These are phyloP conservation scores for Microctenopoma lineatum DNA, from an alignment of 2,797 vertebrate genomes.

Conservation along the genomic window DNA sequence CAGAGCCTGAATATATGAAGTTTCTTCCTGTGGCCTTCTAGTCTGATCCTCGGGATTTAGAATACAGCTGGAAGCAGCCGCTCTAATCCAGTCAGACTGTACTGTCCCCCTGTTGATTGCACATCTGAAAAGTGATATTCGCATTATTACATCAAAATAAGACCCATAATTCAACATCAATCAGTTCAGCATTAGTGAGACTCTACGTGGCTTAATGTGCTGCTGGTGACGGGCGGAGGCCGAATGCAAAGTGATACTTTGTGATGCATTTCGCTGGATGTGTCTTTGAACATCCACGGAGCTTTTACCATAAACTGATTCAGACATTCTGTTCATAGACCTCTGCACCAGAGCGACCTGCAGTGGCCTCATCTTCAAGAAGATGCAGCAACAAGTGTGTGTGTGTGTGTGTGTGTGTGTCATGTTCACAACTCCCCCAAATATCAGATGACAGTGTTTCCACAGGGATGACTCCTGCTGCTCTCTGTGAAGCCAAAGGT, in stretches of 20 bases:
- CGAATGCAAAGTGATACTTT: conserved; percentile 2
- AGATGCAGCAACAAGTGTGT: conserved; percentile 2
- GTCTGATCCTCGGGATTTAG: conserved; percentile 7
- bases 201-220: background rate
- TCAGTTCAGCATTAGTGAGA: background rate
- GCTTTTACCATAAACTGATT: background rate
- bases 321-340: conserved; percentile 9
- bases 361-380: conserved; percentile 25
- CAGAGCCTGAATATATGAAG: conserved; percentile 13
- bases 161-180: background rate
- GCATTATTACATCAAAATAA: conserved; percentile 11
- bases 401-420: conserved; percentile 32
- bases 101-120: background rate
- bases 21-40: background rate
- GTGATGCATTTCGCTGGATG: background rate
- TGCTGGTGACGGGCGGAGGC: conserved; percentile 1
- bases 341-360: conserved; percentile 8
- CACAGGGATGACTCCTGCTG: conserved; percentile 39
- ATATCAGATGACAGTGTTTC: conserved; percentile 31
- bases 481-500: conserved; percentile 48
- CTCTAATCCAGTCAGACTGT: background rate
- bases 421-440: conserved; percentile 48
- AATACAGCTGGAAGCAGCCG: background rate
- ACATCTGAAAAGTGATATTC: conserved; percentile 13
- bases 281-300: conserved; percentile 13